Conservation (phyloP, 2,113 vertebrate genomes). For the Macroglossus sobrinus region DNA sequence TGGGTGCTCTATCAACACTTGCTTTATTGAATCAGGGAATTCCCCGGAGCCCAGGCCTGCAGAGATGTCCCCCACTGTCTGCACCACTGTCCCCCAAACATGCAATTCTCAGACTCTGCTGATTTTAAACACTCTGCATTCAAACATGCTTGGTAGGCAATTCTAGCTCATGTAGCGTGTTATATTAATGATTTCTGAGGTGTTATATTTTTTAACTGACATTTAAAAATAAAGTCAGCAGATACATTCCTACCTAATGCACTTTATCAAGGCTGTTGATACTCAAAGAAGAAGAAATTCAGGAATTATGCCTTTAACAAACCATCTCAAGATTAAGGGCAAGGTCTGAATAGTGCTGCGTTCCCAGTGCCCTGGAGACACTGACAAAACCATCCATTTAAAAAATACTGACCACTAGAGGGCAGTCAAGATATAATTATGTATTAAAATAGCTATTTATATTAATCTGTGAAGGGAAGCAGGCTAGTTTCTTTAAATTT, state of each 20-base stretch:
- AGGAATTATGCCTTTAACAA: not conserved
- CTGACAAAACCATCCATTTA: not conserved
- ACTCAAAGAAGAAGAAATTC: not conserved
- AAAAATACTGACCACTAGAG: constrained; percentile 25
- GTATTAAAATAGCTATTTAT: not conserved
- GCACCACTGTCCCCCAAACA: not conserved
- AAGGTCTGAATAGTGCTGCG: not conserved
- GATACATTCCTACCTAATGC: not conserved
- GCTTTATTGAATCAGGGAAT: not conserved
- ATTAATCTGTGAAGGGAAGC: not conserved
- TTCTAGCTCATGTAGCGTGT: not conserved
- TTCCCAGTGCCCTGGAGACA: not conserved
- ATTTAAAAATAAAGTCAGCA: not conserved
- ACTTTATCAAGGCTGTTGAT: not conserved
- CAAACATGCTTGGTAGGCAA: not conserved
- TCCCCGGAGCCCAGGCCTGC: accelerated
- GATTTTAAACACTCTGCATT: not conserved
- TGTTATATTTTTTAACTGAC: not conserved
- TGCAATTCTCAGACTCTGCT: not conserved
- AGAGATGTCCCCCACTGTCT: accelerated
- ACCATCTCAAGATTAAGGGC: not conserved
- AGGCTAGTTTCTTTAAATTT: not conserved
- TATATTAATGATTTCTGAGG: not conserved
- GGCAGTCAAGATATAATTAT: constrained; percentile 15
- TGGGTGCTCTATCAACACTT: not conserved